phyloP scores from a whole-genome alignment of 1,140 invertebrate species.

The Drosophila yakuba region DNA sequence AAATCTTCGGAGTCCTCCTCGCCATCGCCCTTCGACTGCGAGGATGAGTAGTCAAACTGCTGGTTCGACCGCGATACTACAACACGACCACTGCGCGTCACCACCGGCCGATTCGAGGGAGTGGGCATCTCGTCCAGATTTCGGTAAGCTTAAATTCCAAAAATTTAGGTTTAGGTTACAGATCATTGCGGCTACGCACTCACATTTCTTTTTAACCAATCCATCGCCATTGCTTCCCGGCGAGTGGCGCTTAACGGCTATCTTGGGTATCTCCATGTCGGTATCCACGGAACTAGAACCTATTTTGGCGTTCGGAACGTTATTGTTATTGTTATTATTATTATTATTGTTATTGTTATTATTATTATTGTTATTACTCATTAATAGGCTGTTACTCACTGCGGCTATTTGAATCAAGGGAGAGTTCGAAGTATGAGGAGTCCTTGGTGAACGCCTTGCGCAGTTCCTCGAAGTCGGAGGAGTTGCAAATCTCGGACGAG shows the following conservation, averaged over 20 bases:
- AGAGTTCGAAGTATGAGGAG: not conserved
- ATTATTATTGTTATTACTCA: not conserved
- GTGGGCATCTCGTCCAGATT: not conserved
- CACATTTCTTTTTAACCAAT: not conserved
- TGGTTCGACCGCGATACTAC: constrained; percentile 40
- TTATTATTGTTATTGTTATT: not conserved
- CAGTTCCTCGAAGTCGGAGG: not conserved
- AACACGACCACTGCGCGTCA: constrained; percentile 57
- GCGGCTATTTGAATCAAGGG: not conserved
- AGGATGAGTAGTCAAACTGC: constrained; percentile 62
- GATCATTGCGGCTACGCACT: not conserved
- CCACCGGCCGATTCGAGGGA: constrained; percentile 8
- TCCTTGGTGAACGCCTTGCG: not conserved
- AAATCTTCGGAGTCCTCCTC: constrained; percentile 1
- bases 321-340: not conserved
- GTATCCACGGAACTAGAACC: not conserved
- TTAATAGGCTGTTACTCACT: not conserved
- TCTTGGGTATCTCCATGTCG: not conserved
- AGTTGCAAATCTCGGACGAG: not conserved
- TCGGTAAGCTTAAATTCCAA: not conserved
- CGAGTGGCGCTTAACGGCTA: not conserved
- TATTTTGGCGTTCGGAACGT: not conserved
- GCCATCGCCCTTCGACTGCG: constrained; percentile 3
- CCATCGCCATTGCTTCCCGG: not conserved
- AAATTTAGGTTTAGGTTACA: not conserved